Evolutionary conservation across 2,113 vertebrate genomes (phyloP).

Genomic region (Syrmaticus mikado): DNA sequence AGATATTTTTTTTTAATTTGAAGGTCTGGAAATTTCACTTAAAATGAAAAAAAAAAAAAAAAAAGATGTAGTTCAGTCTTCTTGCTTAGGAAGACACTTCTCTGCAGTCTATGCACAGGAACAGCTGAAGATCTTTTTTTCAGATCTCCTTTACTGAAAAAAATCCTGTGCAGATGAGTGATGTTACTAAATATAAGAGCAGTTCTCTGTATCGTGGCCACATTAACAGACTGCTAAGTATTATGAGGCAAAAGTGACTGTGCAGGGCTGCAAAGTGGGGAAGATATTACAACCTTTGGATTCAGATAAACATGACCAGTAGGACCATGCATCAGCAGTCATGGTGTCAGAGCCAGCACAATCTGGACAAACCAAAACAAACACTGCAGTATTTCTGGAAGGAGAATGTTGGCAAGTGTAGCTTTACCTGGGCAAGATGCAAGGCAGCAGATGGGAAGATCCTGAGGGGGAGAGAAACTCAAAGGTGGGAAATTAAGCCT

Average conservation of each 20-base stretch:
- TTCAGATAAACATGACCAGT: conserved; percentile 25
- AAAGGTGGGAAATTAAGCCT: conserved; percentile 44
- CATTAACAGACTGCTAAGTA: conserved; percentile 25
- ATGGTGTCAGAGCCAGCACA: conserved; percentile 41
- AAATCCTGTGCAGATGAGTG: not conserved
- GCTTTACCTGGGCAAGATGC: conserved; percentile 61
- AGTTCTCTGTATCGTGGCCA: not conserved
- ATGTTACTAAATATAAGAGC: conserved; percentile 47
- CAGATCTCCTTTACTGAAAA: conserved; percentile 34
- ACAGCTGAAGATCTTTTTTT: not conserved
- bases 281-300: conserved; percentile 42
- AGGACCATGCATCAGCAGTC: conserved; percentile 38
- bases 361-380: conserved; percentile 62
- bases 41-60: not conserved
- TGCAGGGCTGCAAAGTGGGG: conserved; percentile 10
- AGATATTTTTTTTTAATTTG: not conserved
- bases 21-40: not conserved
- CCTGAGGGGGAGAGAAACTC: conserved; percentile 16
- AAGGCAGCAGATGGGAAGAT: conserved; percentile 64
- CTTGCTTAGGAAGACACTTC: conserved; percentile 5
- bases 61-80: not conserved
- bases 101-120: not conserved
- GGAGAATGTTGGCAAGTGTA: conserved; percentile 23
- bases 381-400: conserved; percentile 57
- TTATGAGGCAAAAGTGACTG: not conserved